A percentile compares a stretch with the other conserved stretches of the same genome.
phyloP scores from a whole-genome alignment of 2,797 vertebrate species.

The Poecilia wingei region DNA sequence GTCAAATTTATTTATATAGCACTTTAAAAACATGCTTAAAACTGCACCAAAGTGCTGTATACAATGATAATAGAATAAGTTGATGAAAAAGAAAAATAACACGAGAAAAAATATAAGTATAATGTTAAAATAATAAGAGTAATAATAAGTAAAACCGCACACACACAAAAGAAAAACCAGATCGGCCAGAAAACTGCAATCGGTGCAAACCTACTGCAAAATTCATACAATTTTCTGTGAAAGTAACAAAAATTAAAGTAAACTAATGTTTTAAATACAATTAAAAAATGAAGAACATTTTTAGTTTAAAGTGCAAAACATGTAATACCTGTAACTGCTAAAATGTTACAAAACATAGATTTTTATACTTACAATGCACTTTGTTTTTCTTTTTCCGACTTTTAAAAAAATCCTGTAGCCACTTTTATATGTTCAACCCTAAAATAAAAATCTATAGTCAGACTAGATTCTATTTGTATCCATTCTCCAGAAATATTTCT shows the following conservation, averaged over 20 bases:
- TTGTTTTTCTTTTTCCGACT: not conserved
- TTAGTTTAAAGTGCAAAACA: not conserved
- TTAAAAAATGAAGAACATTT: not conserved
- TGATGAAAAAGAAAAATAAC: too few species aligned
- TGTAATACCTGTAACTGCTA: not conserved
- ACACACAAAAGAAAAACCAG: too few species aligned
- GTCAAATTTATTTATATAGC: too few species aligned
- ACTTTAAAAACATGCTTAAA: too few species aligned
- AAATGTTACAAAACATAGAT: not conserved
- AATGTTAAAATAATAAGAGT: too few species aligned
- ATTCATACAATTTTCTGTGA: not conserved
- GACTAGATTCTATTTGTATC: not conserved
- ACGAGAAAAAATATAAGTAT: too few species aligned
- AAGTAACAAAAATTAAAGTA: not conserved
- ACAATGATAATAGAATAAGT: too few species aligned
- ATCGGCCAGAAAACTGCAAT: too few species aligned
- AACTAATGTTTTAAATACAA: not conserved
- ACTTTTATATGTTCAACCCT: not conserved
- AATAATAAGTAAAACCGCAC: too few species aligned
- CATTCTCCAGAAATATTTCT: not conserved
- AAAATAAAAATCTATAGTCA: not conserved
- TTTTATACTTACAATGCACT: not conserved
- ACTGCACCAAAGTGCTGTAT: too few species aligned
- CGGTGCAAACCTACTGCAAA: not conserved
- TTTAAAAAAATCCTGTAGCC: not conserved